phyloP scores from a whole-genome alignment of 2,797 vertebrate species.

The Ciconia nigra region DNA sequence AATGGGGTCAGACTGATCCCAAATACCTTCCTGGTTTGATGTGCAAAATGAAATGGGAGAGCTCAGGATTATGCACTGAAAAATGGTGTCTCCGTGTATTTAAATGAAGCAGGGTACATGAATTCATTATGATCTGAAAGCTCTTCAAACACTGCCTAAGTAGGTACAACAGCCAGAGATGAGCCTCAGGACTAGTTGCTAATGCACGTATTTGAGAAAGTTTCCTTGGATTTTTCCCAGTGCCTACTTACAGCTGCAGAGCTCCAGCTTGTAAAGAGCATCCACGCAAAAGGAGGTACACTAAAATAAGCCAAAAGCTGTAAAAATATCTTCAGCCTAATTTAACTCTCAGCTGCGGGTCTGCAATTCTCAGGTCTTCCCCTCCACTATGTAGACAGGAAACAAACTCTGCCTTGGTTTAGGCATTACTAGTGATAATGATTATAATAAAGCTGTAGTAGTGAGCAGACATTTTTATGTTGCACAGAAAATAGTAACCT shows the following conservation, averaged over 20 bases:
- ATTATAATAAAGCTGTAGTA: background rate
- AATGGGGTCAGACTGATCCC: background rate
- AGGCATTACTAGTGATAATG: background rate
- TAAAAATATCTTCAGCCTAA: constrained; percentile 2
- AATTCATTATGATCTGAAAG: constrained; percentile 1
- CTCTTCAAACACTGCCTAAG: background rate
- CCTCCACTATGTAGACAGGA: background rate
- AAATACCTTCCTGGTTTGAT: background rate
- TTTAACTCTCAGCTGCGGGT: background rate
- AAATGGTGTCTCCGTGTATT: background rate
- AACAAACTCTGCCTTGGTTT: background rate
- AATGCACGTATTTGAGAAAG: background rate
- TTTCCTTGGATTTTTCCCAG: background rate
- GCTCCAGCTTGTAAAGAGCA: background rate
- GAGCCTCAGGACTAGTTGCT: background rate
- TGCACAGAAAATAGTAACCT: background rate
- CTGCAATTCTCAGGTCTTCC: background rate
- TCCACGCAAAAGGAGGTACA: background rate
- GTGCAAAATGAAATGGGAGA: background rate
- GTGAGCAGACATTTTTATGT: background rate
- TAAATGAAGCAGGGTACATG: background rate
- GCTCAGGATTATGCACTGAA: background rate
- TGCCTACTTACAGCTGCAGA: background rate
- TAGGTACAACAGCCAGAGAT: background rate
- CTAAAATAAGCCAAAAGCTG: background rate